These are phyloP conservation scores for Geodia barretti DNA, from an alignment of 37 sponge, comb jelly and placozoan species.

Conservation along the genomic window DNA sequence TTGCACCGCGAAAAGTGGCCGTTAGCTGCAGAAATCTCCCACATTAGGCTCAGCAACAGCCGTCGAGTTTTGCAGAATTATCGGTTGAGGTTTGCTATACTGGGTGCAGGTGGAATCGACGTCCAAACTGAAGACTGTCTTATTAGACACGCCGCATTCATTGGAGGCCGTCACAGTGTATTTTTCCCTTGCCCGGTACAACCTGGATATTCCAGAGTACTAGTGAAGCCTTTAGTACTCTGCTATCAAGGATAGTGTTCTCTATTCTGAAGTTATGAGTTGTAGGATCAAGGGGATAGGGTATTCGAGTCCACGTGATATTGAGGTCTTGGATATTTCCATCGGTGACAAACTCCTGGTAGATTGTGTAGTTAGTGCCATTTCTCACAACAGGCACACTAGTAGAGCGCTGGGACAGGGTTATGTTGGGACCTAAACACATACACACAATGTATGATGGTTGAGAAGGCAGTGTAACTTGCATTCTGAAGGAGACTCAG, in stretches of 20 bases:
- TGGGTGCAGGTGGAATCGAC: neutral
- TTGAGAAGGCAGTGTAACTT: no score
- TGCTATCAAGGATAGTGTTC: neutral
- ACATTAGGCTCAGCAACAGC: neutral
- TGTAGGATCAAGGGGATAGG: neutral
- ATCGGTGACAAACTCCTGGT: neutral
- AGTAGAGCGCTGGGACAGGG: neutral
- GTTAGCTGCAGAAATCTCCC: neutral
- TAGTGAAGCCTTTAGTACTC: neutral
- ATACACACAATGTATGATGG: no score
- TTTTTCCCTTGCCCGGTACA: neutral
- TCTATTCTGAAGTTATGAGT: neutral
- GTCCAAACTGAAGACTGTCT: neutral
- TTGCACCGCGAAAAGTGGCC: neutral
- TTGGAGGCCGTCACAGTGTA: neutral
- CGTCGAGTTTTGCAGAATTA: neutral
- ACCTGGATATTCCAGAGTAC: neutral
- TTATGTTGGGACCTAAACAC: neutral
- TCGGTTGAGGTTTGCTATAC: neutral
- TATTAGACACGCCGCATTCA: neutral
- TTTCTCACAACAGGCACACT: neutral
- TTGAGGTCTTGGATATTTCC: neutral
- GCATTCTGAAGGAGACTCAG: no score
- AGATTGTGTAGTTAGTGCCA: neutral
- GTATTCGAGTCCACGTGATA: neutral